phyloP scores from a whole-genome alignment of 2,113 vertebrate genomes.

The Ramphastos sulfuratus region DNA sequence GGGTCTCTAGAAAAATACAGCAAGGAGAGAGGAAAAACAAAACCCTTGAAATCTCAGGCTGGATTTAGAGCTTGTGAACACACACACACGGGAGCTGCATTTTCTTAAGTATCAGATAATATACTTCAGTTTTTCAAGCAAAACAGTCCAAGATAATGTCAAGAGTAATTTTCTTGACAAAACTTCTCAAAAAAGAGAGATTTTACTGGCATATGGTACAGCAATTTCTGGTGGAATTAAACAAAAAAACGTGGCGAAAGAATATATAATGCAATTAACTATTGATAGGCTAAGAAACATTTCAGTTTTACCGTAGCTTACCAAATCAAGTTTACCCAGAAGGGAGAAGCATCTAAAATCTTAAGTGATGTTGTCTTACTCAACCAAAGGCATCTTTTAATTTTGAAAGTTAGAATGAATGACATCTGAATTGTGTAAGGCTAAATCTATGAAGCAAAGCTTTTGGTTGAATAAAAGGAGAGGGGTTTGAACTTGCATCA shows the following conservation, averaged over 20 bases:
- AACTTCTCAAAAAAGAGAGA: background rate
- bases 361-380: background rate
- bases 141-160: background rate
- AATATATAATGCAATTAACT: background rate
- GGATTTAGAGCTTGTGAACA: background rate
- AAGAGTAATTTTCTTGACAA: background rate
- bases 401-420: background rate
- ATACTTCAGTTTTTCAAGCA: background rate
- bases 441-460: background rate
- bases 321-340: background rate
- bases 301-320: background rate
- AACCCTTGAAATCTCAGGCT: background rate
- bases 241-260: background rate
- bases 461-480: background rate
- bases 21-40: background rate
- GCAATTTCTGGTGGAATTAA: background rate
- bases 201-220: background rate
- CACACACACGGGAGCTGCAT: background rate
- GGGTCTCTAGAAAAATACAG: background rate
- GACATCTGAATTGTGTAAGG: background rate
- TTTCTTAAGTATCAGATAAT: background rate
- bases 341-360: background rate
- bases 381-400: background rate
- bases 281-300: background rate
- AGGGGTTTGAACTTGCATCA: fast-evolving